phyloP scores from a whole-genome alignment of 1,140 invertebrate species.

The Drosophila baimaii region DNA sequence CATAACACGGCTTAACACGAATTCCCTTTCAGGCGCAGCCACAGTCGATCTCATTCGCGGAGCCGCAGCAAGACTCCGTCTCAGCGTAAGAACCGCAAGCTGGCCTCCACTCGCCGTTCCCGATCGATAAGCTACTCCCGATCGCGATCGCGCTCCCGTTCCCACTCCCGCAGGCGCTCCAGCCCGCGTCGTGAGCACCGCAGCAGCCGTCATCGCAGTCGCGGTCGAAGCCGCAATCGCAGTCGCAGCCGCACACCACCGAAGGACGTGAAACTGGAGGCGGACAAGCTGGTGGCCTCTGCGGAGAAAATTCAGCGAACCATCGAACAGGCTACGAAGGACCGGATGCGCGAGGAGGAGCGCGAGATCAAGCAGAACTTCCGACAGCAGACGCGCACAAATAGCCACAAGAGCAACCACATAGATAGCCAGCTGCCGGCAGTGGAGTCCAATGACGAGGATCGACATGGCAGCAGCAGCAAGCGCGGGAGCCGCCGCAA shows the following conservation, averaged over 20 bases:
- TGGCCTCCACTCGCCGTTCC: constrained; percentile 80
- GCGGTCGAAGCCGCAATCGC: constrained; percentile 54
- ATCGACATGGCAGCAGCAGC: constrained; percentile 37
- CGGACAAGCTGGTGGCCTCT: constrained; percentile 73
- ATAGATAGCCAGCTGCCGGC: constrained; percentile 1
- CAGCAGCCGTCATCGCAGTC: constrained; percentile 42
- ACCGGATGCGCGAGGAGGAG: constrained; percentile 76
- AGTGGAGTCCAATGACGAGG: constrained; percentile 5
- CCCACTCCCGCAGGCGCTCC: constrained; percentile 79
- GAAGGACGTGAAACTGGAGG: constrained; percentile 64
- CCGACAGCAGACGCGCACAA: constrained; percentile 38
- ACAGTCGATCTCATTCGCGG: constrained; percentile 63
- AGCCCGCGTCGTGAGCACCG: constrained; percentile 74
- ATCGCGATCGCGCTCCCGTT: constrained; percentile 83
- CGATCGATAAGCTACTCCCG: constrained; percentile 82
- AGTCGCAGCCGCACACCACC: constrained; percentile 36
- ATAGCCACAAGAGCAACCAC: constrained; percentile 19
- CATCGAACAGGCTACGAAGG: constrained; percentile 76
- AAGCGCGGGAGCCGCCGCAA: constrained; percentile 61
- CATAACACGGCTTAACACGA: neutral
- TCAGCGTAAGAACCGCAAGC: constrained; percentile 69
- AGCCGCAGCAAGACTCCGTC: constrained; percentile 65
- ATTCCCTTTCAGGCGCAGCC: constrained; percentile 48
- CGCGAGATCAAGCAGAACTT: constrained; percentile 73
- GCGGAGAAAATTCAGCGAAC: constrained; percentile 80